phyloP scores from a whole-genome alignment of 2,113 vertebrate species.

The Numida meleagris region DNA sequence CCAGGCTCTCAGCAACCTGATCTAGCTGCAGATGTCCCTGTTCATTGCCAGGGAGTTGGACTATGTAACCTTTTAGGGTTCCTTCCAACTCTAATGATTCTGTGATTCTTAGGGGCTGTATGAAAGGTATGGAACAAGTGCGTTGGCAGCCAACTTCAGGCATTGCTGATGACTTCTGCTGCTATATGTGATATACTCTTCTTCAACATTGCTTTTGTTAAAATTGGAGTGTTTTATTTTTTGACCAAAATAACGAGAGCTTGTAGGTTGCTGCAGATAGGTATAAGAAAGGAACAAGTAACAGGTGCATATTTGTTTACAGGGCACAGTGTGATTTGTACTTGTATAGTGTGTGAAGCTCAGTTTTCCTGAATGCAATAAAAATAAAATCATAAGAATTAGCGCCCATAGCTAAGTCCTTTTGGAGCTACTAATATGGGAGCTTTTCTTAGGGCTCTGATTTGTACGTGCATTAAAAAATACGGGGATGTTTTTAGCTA shows the following conservation, averaged over 20 bases:
- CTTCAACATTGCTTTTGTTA: neutral
- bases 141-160: too few species aligned
- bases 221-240: neutral
- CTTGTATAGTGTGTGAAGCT: neutral
- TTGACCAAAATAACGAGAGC: neutral
- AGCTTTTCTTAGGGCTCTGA: neutral
- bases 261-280: neutral
- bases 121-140: neutral
- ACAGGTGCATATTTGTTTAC: neutral
- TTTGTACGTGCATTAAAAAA: neutral
- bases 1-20: too few species aligned
- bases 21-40: too few species aligned
- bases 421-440: neutral
- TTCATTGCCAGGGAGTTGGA: too few species aligned
- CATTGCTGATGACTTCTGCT: too few species aligned
- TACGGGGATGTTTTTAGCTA: neutral
- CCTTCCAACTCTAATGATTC: too few species aligned
- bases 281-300: neutral
- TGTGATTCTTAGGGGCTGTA: neutral
- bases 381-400: accelerated
- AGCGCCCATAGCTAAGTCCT: neutral
- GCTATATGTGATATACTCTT: neutral
- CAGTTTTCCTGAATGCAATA: neutral
- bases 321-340: neutral
- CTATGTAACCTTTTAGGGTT: too few species aligned